phyloP scores from a whole-genome alignment of 2,888 invertebrate genomes.

The Minunthozetes semirufus region DNA sequence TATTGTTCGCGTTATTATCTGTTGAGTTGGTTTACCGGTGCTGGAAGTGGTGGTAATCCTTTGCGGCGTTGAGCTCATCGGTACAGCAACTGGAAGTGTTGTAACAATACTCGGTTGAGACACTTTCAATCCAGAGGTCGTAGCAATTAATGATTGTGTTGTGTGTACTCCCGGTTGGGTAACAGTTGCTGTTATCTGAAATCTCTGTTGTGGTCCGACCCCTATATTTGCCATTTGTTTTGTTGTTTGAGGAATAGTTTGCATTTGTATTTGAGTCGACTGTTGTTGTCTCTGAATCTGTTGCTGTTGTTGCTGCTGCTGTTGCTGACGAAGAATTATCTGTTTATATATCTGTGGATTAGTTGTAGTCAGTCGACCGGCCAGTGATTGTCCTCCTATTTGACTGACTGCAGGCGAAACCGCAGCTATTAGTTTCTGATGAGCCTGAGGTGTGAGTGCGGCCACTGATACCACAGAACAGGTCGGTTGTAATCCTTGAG shows the following conservation, averaged over 20 bases:
- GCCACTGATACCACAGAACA: conserved; percentile 10
- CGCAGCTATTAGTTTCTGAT: conserved; percentile 7
- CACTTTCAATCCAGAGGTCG: conserved; percentile 6
- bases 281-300: conserved; percentile 18
- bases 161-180: background rate
- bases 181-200: conserved; percentile 7
- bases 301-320: conserved; percentile 31
- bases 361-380: background rate
- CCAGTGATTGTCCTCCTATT: background rate
- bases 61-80: conserved; percentile 27
- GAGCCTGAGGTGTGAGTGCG: background rate
- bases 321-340: conserved; percentile 16
- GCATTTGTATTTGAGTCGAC: conserved; percentile 31
- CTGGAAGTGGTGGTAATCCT: conserved; percentile 14
- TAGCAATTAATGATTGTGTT: conserved; percentile 23
- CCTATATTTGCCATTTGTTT: background rate
- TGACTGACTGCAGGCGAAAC: background rate
- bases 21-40: conserved; percentile 16
- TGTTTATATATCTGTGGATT: conserved; percentile 11
- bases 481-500: background rate
- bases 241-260: conserved; percentile 28
- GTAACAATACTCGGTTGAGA: background rate
- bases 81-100: conserved; percentile 24
- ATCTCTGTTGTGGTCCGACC: conserved; percentile 10
- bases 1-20: conserved; percentile 30